Base-by-base conservation (phyloP, 2,888 invertebrate species). In the Acholoe squamosa region DNA sequence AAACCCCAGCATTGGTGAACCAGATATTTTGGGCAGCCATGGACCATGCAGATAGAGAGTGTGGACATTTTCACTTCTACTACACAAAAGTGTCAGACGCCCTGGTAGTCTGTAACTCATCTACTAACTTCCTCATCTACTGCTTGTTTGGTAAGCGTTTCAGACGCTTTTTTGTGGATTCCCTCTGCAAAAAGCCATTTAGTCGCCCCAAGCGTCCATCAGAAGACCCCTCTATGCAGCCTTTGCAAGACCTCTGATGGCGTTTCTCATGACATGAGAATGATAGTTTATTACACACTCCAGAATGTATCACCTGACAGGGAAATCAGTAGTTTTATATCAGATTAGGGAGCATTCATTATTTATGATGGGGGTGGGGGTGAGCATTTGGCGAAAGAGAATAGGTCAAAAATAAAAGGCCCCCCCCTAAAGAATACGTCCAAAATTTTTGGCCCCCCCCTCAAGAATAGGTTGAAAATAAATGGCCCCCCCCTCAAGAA, bases 1-100 rank as follows among this genome's bases (percentile, higher is more conserved):
- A 92, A 84, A 92, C 92, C 5, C 92, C 92, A 28, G 92, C 92
- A 3, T 89, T 92, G 31, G 76, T 92, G 89, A 92, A 92, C 84
- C 92, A 92, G 89, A 92, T 92, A 61, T 92, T 92, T 76, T 92
- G 92, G 92, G 92, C 92, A 16, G 56, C 90, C 22, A 67, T 89
- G 33, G 54, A 54, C 51, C 28, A 33, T 19, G 71, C 33, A 0
- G 91, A 90, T 10, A 34, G 92, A 5, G 52, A 84, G 34, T 92
- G 92, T 77, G 92, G 92, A 7, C 84, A 89, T 16, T 92, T 92
- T 54, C 92, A 92, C 80, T 92, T 90, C 89, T 92, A 92, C 89
- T 92, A 92, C 90, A 92, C 92, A 56, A 91, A 90, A 51, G n/a
- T 92, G 52, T 91, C 92, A 52, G 92, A 92, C 56, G 84, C 91